Evolutionary conservation across 2,797 vertebrate genomes (phyloP), one percentile per base, ranked within the genome.

Genomic region (Artibeus lituratus): DNA sequence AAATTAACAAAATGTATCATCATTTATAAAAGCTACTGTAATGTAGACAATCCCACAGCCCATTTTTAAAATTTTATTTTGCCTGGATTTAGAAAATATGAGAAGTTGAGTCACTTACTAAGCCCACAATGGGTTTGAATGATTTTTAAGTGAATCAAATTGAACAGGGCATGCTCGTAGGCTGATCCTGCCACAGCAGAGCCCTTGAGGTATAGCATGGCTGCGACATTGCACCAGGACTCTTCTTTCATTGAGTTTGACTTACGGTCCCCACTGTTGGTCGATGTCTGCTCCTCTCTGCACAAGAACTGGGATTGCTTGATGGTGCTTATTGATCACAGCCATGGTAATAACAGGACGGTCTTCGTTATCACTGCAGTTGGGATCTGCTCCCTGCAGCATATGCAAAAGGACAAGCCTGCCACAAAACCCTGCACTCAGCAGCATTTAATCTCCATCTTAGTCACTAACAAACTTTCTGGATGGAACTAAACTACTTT

Each of bases 361-460:
- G 0, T 98, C 97, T 1, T 99, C 97, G 0, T 83, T 32, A 1
- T 96, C 95, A 32, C 90, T 97, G 94, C 98, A 99, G 67, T 98
- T 99, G 0, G 99, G 99, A 55, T 99, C 98, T 10, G 99, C 99
- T 94, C 99, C 99, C 99, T 99, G 96, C 2, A 95, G 77, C 0
- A 7, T 11, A 90, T 1, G 47, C 53, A 92, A 77, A 90, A 91
- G 65, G 65, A 95, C 19, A 81, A 93, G 42, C 49, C 87, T 3
- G 3, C 37, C 69, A 81, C 44, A 87, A 72, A 72, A 55, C 29
- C 22, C 82, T 44, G 18, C 16, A 14, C 67, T 82, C 42, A 2
- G 37, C 18, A 53, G 53, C 72, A 80, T 32, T 67, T 29, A 4
- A 14, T 1, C 2, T 3, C 57, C 72, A 42, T 73, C 67, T 77